A percentile compares a stretch with the other conserved stretches of the same genome.
Evolutionary conservation across 2,113 vertebrate species (phyloP).

Genomic region (Arothron firmamentum): DNA sequence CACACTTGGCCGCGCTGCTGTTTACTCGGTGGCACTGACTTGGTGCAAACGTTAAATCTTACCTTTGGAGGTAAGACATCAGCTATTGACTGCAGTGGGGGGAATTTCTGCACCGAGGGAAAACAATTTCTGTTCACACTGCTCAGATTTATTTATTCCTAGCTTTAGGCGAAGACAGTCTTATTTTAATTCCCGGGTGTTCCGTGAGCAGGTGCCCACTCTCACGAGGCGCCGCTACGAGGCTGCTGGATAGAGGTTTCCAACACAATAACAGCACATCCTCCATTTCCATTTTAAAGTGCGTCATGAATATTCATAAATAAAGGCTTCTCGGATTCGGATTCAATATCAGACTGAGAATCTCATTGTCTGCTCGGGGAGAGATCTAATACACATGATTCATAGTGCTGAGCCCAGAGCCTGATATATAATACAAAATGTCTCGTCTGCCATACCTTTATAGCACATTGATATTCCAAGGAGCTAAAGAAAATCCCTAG

Average conservation of each 20-base stretch:
- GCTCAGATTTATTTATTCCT: slow-evolving; percentile 73
- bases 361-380: slow-evolving; percentile 40
- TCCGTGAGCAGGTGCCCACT: slow-evolving; percentile 55
- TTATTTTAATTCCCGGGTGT: slow-evolving; percentile 72
- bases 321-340: slow-evolving; percentile 43
- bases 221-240: slow-evolving; percentile 53
- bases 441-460: slow-evolving; percentile 27
- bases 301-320: slow-evolving; percentile 68
- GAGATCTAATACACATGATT: slow-evolving; percentile 47
- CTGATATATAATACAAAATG: slow-evolving; percentile 42
- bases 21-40: slow-evolving; percentile 38
- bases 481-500: slow-evolving; percentile 19
- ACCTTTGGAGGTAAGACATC: slow-evolving; percentile 63
- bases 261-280: slow-evolving; percentile 56
- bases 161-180: slow-evolving; percentile 70
- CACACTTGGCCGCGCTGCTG: slow-evolving; percentile 27
- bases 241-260: slow-evolving; percentile 46
- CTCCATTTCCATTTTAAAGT: slow-evolving; percentile 54
- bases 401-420: slow-evolving; percentile 14
- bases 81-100: slow-evolving; percentile 60
- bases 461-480: slow-evolving; percentile 22
- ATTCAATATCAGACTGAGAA: slow-evolving; percentile 55
- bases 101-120: slow-evolving; percentile 66
- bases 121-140: slow-evolving; percentile 64
- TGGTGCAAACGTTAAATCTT: slow-evolving; percentile 57